phyloP scores from a whole-genome alignment of 1,140 invertebrate species.

The Plutomurus gul region DNA sequence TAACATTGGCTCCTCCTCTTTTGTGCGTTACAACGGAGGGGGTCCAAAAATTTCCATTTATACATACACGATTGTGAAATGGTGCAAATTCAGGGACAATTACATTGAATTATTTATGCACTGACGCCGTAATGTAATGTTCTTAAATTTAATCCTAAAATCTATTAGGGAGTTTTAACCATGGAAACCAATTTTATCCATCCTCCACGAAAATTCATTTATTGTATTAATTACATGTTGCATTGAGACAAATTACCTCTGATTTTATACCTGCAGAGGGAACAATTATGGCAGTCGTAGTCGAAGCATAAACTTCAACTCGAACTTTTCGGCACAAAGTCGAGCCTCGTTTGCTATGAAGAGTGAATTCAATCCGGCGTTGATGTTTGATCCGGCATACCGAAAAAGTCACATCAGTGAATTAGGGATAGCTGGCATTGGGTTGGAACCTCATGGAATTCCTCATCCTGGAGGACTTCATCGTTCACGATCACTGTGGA shows the following conservation, averaged over 20 bases:
- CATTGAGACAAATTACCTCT: background rate
- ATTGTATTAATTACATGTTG: no score
- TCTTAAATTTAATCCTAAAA: no score
- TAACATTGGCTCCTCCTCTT: no score
- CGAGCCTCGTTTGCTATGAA: slow-evolving; percentile 31
- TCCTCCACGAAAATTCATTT: no score
- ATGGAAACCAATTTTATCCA: no score
- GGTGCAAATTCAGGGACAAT: no score
- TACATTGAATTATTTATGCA: no score
- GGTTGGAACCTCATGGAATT: slow-evolving; percentile 46
- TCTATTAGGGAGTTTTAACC: no score
- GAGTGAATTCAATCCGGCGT: slow-evolving; percentile 46
- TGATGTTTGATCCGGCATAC: slow-evolving; percentile 49
- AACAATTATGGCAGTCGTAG: slow-evolving; percentile 7
- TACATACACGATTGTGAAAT: no score
- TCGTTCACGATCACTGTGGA: slow-evolving; percentile 47
- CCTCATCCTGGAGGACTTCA: slow-evolving; percentile 28
- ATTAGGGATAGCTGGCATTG: slow-evolving; percentile 50
- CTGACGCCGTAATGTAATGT: no score
- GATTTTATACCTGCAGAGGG: background rate
- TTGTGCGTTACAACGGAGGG: no score
- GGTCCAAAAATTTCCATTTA: no score
- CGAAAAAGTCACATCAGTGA: slow-evolving; percentile 49
- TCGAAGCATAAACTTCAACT: slow-evolving; percentile 23
- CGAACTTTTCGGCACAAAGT: slow-evolving; percentile 26